Evolutionary conservation across 2,888 invertebrate genomes (phyloP), one percentile per base, ranked within the genome.

Genomic region (Clitarchus hookeri): DNA sequence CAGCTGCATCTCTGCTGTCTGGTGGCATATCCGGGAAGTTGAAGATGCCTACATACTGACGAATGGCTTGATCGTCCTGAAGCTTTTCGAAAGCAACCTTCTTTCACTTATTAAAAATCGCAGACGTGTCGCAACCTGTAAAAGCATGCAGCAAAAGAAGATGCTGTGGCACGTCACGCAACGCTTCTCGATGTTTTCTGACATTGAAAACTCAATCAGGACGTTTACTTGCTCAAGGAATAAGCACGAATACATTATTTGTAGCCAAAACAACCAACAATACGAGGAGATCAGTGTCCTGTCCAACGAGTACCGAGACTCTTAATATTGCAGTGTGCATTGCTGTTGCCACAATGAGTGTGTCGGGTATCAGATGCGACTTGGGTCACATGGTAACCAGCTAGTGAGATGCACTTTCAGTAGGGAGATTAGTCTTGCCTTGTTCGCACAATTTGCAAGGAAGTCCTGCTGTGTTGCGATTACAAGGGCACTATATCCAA

Each of bases 91-190:
- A 85, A 83, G 84, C 78, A 16, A 23, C 78, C 26, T 78, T 78
- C 78, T 78, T 78, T 12, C 78, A 6, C n/a, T 78, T 78, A 36
- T 77, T 85, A 23, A 26, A 85, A 54, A 82, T 53, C 8, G 85
- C 85, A 44, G 85, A 85, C 11, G 85, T 83, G n/a, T 85, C 85
- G 27, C 85, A 85, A n/a, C 85, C 85, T 36, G 85, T 85, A 44
- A 85, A 11, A 85, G 85, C 85, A 0, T 78, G 78, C 19, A 78
- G 6, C 13, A 78, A 26, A 23, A 78, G 78, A 8, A 78, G 78
- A 78, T 25, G 26, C 11, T 78, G 78, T 25, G 78, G 0, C 85
- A 84, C 26, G 26, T 85, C 85, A 36, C 85, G 85, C 27, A 85
- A 85, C 25, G 23, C 44, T 78, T 44, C 44, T 82, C 84, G 85